Evolutionary conservation across 2,888 invertebrate genomes (phyloP).

Genomic region (Ophioninae sp.): DNA sequence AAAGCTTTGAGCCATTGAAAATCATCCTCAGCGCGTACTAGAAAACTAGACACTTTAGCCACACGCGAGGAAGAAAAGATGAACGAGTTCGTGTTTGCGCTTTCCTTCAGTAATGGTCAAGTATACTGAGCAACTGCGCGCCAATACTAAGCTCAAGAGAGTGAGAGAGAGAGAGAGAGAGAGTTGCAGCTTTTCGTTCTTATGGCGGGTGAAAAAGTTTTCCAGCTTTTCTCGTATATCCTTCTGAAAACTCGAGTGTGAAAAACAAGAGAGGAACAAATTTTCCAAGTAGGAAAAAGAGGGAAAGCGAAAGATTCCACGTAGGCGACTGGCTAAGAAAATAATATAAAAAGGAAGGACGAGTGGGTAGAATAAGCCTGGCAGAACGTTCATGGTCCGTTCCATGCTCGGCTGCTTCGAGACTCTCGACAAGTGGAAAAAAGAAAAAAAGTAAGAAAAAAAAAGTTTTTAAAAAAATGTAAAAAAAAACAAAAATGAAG

Average conservation of each 20-base stretch:
- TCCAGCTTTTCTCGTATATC: slow-evolving; percentile 31
- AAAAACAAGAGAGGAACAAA: slow-evolving; percentile 56
- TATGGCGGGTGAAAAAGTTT: slow-evolving; percentile 26
- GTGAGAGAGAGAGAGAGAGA: neutral
- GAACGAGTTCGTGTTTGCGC: slow-evolving; percentile 7
- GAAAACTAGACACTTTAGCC: slow-evolving; percentile 16
- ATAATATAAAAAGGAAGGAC: slow-evolving; percentile 14
- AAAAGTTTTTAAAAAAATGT: too few relatives aligned
- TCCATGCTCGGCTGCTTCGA: slow-evolving; percentile 32
- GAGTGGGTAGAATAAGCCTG: slow-evolving; percentile 7
- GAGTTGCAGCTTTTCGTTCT: neutral
- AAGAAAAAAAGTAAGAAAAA: slow-evolving; percentile 45
- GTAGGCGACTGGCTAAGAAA: neutral
- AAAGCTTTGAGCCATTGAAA: slow-evolving; percentile 37
- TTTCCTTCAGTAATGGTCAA: slow-evolving; percentile 49
- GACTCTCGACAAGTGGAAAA: slow-evolving; percentile 47
- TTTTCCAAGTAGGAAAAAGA: slow-evolving; percentile 48
- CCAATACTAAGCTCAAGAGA: neutral
- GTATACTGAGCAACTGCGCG: slow-evolving; percentile 33
- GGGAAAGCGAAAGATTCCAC: neutral
- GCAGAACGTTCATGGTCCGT: slow-evolving; percentile 13
- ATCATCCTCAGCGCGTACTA: slow-evolving; percentile 24
- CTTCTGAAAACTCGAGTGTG: slow-evolving; percentile 21
- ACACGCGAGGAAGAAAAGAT: neutral
- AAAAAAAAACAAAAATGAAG: slow-evolving; percentile 3